These are phyloP conservation scores for Acanthosepion pharaonis DNA, from an alignment of 2,888 invertebrate genomes.

Conservation along the genomic window DNA sequence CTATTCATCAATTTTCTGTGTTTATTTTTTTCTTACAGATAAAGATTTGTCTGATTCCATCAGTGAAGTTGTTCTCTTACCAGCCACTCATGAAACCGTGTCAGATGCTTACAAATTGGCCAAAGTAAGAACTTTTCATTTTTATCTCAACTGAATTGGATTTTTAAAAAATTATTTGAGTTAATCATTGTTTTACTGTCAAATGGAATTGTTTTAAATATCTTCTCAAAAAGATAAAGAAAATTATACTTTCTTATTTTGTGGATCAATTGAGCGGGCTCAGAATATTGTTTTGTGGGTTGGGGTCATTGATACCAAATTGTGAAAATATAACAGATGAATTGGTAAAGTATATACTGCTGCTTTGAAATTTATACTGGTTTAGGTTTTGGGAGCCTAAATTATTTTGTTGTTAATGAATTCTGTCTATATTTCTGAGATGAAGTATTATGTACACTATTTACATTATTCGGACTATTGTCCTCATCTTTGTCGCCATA, in stretches of 20 bases:
- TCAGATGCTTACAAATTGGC: conserved; percentile 48
- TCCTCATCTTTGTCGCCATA: too few species aligned
- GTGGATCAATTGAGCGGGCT: background rate
- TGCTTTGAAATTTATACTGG: too few species aligned
- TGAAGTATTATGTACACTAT: too few species aligned
- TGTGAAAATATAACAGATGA: background rate
- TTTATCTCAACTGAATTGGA: background rate
- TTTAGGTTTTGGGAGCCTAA: too few species aligned
- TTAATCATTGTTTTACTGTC: too few species aligned
- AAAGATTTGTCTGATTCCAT: conserved; percentile 40
- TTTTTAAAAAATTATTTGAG: too few species aligned
- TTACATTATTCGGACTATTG: too few species aligned
- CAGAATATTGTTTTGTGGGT: background rate
- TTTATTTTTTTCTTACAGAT: background rate
- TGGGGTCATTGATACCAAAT: background rate
- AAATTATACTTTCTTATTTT: background rate
- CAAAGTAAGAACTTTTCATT: conserved; percentile 20
- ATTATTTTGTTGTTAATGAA: too few species aligned
- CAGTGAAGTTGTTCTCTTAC: conserved; percentile 46
- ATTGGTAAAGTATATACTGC: background rate
- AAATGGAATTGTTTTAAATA: background rate
- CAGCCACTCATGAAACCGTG: conserved; percentile 46
- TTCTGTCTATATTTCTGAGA: too few species aligned
- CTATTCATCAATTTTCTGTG: background rate
- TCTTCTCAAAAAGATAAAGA: background rate